Evolutionary conservation across 1,140 invertebrate genomes (phyloP).

Genomic region (Drosophila carrolli): DNA sequence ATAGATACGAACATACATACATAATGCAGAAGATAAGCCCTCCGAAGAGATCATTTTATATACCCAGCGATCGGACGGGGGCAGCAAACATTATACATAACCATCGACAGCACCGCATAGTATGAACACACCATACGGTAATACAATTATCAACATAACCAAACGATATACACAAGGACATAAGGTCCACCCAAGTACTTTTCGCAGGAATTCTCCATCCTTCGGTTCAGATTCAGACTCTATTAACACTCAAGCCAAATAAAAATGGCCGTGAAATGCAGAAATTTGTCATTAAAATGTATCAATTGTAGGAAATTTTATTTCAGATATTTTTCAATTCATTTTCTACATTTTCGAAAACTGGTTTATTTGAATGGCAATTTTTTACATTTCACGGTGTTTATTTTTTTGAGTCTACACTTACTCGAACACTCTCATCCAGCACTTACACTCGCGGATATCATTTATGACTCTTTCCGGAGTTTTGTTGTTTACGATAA

Average conservation of each 20-base stretch:
- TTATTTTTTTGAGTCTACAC: neutral
- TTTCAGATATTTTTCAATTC: too few species aligned
- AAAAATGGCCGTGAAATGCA: too few species aligned
- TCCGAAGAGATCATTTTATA: conserved; percentile 61
- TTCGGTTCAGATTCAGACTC: conserved; percentile 31
- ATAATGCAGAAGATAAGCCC: conserved; percentile 7
- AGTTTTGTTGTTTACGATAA: conserved; percentile 65
- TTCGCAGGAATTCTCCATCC: conserved; percentile 14
- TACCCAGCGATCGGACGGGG: conserved; percentile 26
- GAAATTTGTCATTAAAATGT: too few species aligned
- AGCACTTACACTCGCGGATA: conserved; percentile 47
- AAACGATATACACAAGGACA: conserved; percentile 28
- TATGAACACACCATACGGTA: conserved; percentile 69
- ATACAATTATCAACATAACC: conserved; percentile 36
- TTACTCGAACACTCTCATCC: conserved; percentile 8
- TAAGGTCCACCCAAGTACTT: conserved; percentile 29
- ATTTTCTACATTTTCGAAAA: too few species aligned
- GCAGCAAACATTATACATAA: conserved; percentile 72
- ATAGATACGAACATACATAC: conserved; percentile 44
- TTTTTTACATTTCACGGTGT: too few species aligned
- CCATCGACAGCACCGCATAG: conserved; percentile 83
- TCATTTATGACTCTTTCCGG: conserved; percentile 74
- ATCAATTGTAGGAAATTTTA: too few species aligned
- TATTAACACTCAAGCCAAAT: conserved; percentile 7
- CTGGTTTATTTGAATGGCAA: too few species aligned